A percentile compares a stretch with the other conserved stretches of the same genome.
Conservation (phyloP, 2,888 invertebrate genomes). For the Cataglyphis rosenhaueri region DNA sequence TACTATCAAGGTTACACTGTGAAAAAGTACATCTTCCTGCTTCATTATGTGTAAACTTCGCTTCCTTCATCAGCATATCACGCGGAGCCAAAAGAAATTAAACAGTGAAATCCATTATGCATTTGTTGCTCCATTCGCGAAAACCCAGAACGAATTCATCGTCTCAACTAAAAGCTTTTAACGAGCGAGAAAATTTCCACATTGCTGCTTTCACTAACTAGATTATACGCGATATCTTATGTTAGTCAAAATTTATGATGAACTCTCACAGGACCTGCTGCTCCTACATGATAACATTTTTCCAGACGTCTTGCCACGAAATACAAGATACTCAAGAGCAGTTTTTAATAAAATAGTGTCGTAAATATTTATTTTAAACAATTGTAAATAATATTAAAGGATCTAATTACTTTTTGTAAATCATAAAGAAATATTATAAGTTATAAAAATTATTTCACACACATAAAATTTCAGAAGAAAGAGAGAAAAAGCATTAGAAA, state of each 20-base stretch:
- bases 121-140: conserved; percentile 40
- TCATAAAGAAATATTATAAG: not conserved
- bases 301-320: not conserved
- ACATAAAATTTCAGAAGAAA: not conserved
- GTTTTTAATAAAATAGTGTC: not conserved
- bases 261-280: conserved; percentile 19
- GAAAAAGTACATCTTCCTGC: conserved; percentile 8
- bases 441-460: not conserved
- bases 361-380: conserved; percentile 1
- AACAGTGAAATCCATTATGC: conserved; percentile 49
- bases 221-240: conserved; percentile 33
- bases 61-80: conserved; percentile 19
- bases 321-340: not conserved
- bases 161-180: conserved; percentile 51
- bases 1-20: not conserved
- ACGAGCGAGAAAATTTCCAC: conserved; percentile 50
- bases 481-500: not conserved
- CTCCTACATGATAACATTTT: conserved; percentile 30
- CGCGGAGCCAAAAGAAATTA: conserved; percentile 45
- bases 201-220: conserved; percentile 20
- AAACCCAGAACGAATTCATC: conserved; percentile 57
- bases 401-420: not conserved
- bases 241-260: conserved; percentile 61
- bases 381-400: not conserved
- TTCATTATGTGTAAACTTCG: not conserved